Percentiles rank a stretch among this genome's conserved stretches.
phyloP scores from a whole-genome alignment of 2,113 vertebrate genomes.

The Eulemur macaco region DNA sequence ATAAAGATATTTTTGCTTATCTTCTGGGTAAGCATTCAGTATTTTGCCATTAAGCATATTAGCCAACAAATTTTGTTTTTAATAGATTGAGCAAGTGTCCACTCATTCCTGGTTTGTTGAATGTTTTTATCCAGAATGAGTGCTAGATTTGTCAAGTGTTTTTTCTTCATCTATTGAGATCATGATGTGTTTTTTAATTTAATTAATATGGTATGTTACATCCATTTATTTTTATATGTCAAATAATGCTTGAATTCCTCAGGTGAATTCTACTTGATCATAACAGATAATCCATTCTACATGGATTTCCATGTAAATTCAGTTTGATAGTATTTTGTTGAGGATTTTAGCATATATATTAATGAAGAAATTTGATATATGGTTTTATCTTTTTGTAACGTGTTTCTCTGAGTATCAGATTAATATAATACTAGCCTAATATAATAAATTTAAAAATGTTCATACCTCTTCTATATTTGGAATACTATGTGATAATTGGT shows the following conservation, averaged over 20 bases:
- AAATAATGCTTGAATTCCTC: neutral
- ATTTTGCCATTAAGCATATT: neutral
- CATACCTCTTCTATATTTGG: neutral
- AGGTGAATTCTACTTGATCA: neutral
- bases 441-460: neutral
- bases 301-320: neutral
- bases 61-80: neutral
- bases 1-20: neutral
- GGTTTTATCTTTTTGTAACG: neutral
- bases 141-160: neutral
- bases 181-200: neutral
- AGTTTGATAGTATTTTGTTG: neutral
- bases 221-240: neutral
- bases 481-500: neutral
- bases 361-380: neutral
- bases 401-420: neutral
- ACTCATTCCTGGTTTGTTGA: neutral
- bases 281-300: neutral
- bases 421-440: neutral
- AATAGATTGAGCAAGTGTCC: neutral
- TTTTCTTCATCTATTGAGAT: neutral
- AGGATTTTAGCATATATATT: neutral
- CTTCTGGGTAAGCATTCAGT: neutral
- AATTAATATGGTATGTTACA: neutral
- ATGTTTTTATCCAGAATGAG: neutral